These are phyloP conservation scores for Eupithecia vulgata DNA, from an alignment of 2,888 invertebrate genomes.

Conservation along the genomic window DNA sequence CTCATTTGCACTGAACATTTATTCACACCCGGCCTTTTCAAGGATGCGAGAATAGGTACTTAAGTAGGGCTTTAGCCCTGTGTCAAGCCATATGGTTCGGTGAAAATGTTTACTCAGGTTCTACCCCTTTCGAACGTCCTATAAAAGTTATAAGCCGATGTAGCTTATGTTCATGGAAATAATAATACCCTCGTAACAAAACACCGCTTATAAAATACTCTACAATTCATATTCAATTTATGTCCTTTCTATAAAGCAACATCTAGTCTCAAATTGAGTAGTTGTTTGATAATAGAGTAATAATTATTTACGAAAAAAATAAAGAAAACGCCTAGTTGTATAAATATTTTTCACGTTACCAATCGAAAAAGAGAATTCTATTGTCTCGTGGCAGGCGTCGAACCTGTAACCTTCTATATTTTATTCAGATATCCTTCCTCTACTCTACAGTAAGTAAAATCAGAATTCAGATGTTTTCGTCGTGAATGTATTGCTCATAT, in stretches of 20 bases:
- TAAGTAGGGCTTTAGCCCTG: background rate
- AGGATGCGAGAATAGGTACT: constrained; percentile 7
- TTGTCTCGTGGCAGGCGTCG: too few relatives aligned
- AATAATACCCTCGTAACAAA: background rate
- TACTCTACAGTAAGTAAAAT: too few relatives aligned
- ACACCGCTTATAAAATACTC: background rate
- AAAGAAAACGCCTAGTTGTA: too few relatives aligned
- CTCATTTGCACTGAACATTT: constrained; percentile 14
- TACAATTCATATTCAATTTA: background rate
- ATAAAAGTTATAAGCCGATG: background rate
- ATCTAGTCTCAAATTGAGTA: background rate
- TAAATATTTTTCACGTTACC: too few relatives aligned
- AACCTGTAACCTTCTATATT: too few relatives aligned
- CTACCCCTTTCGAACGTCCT: background rate
- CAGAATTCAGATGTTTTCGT: too few relatives aligned
- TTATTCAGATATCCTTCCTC: too few relatives aligned
- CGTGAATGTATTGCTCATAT: too few relatives aligned
- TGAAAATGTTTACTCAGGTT: constrained; percentile 7
- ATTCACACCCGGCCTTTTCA: constrained; percentile 10
- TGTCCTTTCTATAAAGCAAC: too few relatives aligned
- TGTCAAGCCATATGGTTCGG: constrained; percentile 7
- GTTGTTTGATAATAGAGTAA: background rate
- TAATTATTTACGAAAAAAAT: background rate
- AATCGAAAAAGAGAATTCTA: too few relatives aligned
- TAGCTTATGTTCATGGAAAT: background rate